phyloP scores from a whole-genome alignment of 2,113 vertebrate species.

The Cercocebus atys region DNA sequence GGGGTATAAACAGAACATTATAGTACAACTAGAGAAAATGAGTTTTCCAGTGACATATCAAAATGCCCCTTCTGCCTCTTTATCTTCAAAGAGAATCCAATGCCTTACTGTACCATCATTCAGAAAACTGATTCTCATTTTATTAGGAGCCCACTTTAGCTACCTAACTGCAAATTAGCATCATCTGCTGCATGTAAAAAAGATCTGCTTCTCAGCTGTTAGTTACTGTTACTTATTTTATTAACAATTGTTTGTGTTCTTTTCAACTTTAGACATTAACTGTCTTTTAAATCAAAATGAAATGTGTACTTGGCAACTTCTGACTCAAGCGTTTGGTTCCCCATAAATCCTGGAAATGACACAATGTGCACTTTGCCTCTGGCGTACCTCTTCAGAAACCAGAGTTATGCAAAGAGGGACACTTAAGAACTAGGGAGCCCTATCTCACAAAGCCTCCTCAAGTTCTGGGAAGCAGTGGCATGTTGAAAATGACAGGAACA shows the following conservation, averaged over 20 bases:
- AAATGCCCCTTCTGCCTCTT: slow-evolving; percentile 40
- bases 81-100: neutral
- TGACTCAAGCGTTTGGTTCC: neutral
- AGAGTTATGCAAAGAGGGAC: slow-evolving; percentile 54
- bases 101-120: neutral
- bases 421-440: neutral
- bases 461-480: slow-evolving; percentile 61
- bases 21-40: slow-evolving; percentile 39
- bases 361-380: slow-evolving; percentile 62
- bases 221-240: neutral
- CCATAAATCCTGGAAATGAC: slow-evolving; percentile 76
- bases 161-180: neutral
- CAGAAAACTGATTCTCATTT: neutral
- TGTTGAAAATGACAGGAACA: slow-evolving; percentile 69
- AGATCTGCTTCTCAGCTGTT: neutral
- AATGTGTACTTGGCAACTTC: slow-evolving; percentile 73
- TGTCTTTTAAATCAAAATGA: slow-evolving; percentile 60
- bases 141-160: neutral
- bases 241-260: slow-evolving; percentile 50
- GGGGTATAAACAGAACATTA: slow-evolving; percentile 48
- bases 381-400: slow-evolving; percentile 75
- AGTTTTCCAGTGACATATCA: slow-evolving; percentile 55
- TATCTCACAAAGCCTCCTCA: neutral
- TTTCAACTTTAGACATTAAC: slow-evolving; percentile 53
- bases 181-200: neutral